Evolutionary conservation across 2,888 invertebrate species (phyloP), one percentile per base, ranked within the genome.

Genomic region (Andricus curvator): DNA sequence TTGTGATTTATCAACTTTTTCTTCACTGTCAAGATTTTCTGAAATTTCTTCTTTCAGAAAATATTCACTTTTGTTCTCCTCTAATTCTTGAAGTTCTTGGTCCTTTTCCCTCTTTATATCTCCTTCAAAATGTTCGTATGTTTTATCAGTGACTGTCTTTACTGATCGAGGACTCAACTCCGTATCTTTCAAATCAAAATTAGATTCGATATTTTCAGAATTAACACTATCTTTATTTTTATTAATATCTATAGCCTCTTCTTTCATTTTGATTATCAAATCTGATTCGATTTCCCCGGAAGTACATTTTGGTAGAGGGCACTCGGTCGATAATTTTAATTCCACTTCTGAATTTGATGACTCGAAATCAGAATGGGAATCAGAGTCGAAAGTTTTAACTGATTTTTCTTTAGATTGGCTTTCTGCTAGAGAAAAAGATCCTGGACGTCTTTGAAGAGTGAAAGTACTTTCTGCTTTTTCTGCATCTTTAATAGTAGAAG

Each of bases 391-490:
- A 13, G 67, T 77, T 11, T 37, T 41, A 67, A 68, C 76, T 62
- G 77, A 74, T n/a, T 76, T 76, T 15, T 70, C 67, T 29, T 25
- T 25, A 13, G 81, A 37, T 17, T 70, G 74, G 44, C 82, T 68
- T 25, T 80, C 62, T 11, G 77, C 6, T 37, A 74, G 17, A 11
- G 84, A 84, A 17, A 80, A 84, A 25, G 78, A 74, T 22, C 85
- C 85, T 4, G 84, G 85, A 41, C 83, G 81, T 65, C 85, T 80
- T 77, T 82, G 80, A 29, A 84, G 66, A 9, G 78, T 60, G 20
- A 81, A 82, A 67, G 51, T 56, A 78, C 62, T 41, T 66, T 67
- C 67, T 64, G 67, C 22, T 76, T 25, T n/a, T 78, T 74, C 29
- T 4, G 11, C 20, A 33, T 56, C 56, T 3, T 56, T 15, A 20